phyloP scores from a whole-genome alignment of 2,888 invertebrate species.

The Pseudococcus viburni region DNA sequence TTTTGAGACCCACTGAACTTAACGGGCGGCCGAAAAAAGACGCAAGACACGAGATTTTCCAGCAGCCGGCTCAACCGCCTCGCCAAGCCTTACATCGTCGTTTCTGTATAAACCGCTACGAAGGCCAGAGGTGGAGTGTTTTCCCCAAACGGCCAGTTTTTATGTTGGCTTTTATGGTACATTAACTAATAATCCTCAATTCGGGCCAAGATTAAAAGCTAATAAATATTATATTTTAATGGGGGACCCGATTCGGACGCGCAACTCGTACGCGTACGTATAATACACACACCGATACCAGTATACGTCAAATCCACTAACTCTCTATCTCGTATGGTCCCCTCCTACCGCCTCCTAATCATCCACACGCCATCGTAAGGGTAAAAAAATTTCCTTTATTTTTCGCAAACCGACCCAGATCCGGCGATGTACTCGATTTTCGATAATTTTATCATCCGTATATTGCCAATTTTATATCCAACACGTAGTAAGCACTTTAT shows the following conservation, averaged over 20 bases:
- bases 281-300: background rate
- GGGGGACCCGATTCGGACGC: slow-evolving; percentile 44
- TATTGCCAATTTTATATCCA: background rate
- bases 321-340: slow-evolving; percentile 7
- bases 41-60: background rate
- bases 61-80: background rate
- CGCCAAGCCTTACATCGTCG: background rate
- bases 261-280: background rate
- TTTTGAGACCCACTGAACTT: background rate
- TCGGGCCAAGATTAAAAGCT: slow-evolving; percentile 63
- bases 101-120: background rate
- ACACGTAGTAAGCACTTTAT: too few relatives aligned
- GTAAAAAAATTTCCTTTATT: background rate
- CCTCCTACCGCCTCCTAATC: background rate
- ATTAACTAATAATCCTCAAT: slow-evolving; percentile 66
- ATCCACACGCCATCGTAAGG: too few relatives aligned
- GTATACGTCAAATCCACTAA: background rate
- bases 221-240: slow-evolving; percentile 65
- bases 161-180: slow-evolving; percentile 64
- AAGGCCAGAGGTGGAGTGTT: background rate
- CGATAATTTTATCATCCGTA: slow-evolving; percentile 13
- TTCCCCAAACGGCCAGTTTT: slow-evolving; percentile 63
- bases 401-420: background rate
- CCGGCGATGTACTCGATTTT: background rate
- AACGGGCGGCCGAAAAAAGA: background rate